Evolutionary conservation across 2,888 invertebrate species (phyloP), one percentile per base, ranked within the genome.

Genomic region (Scaptomyza caliginosa): DNA sequence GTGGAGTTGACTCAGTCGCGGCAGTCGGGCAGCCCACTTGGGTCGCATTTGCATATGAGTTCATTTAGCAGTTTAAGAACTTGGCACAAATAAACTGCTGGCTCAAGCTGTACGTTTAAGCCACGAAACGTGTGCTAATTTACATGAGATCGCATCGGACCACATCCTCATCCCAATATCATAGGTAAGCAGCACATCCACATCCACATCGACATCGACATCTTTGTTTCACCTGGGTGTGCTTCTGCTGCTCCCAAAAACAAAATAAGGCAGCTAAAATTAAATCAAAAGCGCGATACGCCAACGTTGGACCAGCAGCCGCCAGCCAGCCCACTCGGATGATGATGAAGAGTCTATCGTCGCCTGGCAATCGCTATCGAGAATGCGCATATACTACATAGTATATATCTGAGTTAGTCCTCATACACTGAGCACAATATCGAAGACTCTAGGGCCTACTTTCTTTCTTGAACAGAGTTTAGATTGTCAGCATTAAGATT

Each of bases 241-340:
- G 74, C 59, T 38, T 55, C 58, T 34, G 34, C 34, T 34, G 34
- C 45, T 45, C 45, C 28, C 45, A 52, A 30, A 52, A 58, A 43
- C 39, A 58, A 56, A 51, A 45, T 32, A 56, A 72, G 77, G 54
- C 86, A 75, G 51, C 73, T 34, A 74, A 86, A 87, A 83, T 83
- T 83, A 83, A 83, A 83, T 83, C 83, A 83, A 83, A 83, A 77
- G 79, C 82, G 74, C 74, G 87, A 87, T 87, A 87, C 86, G 87
- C 86, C 84, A 86, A 86, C 86, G 76, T 79, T 57, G 60, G 34
- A 7, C 34, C 34, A 58, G 56, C 75, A 75, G 52, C 74, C 67
- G 80, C 62, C 60, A 65, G 66, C 86, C 84, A 65, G 66, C 86
- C 86, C 84, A 86, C 81, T 84, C 86, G 52, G 16, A 84, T 67